These are phyloP conservation scores for Caenorhabditis afra DNA, from an alignment of 2,888 invertebrate species.

Conservation along the genomic window DNA sequence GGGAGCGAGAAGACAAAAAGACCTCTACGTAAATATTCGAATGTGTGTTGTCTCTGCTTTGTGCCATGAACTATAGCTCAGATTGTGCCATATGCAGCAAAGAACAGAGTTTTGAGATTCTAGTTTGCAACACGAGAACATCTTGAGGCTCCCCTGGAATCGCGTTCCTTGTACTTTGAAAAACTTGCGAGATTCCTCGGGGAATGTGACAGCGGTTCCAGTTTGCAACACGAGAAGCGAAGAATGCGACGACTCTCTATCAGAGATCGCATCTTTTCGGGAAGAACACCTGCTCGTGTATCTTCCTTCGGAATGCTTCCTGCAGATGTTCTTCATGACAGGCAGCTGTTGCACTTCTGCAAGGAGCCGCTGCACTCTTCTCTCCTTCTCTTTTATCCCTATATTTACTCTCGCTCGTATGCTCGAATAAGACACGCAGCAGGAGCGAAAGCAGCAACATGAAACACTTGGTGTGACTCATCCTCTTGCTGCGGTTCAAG, in stretches of 20 bases:
- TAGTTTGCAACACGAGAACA: too few relatives aligned
- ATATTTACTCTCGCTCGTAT: slow-evolving; percentile 28
- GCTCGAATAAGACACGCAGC: slow-evolving; percentile 37
- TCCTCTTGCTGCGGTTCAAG: neutral
- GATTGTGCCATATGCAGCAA: too few relatives aligned
- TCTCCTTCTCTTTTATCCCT: slow-evolving; percentile 13
- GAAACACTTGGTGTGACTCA: slow-evolving; percentile 27
- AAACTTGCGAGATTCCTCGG: too few relatives aligned
- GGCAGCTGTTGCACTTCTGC: slow-evolving; percentile 12
- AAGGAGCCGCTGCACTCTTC: slow-evolving; percentile 14
- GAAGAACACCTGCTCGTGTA: neutral
- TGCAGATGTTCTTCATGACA: neutral
- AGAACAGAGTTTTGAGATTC: too few relatives aligned
- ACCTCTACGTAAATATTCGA: neutral
- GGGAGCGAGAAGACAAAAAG: neutral
- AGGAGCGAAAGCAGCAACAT: slow-evolving; percentile 15
- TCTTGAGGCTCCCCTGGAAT: neutral
- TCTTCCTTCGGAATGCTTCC: neutral
- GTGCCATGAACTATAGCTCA: too few relatives aligned
- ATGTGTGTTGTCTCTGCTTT: neutral
- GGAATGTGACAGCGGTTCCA: too few relatives aligned
- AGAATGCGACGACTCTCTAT: neutral
- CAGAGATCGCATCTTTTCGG: neutral
- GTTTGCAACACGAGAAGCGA: too few relatives aligned
- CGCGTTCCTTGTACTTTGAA: neutral